phyloP scores from a whole-genome alignment of 2,113 vertebrate genomes.

The Callospermophilus lateralis region DNA sequence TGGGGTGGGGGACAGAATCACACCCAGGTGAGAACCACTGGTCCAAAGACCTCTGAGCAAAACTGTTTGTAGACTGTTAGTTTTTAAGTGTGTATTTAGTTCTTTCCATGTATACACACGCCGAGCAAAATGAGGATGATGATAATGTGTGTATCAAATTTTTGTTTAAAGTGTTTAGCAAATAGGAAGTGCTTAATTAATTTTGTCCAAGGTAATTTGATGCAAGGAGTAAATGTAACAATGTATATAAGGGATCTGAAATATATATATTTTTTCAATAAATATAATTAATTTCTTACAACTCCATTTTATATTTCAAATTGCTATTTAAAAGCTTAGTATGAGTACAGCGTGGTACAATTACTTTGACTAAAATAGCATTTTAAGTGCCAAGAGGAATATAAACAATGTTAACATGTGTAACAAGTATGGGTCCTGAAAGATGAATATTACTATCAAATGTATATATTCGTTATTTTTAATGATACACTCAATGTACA shows the following conservation, averaged over 20 bases:
- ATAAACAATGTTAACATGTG: neutral
- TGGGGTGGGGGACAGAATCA: neutral
- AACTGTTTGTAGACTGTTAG: neutral
- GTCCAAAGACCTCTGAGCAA: neutral
- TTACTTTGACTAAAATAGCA: neutral
- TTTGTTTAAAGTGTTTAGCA: neutral
- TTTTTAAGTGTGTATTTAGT: neutral
- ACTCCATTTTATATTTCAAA: constrained; percentile 1
- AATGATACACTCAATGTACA: neutral
- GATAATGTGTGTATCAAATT: neutral
- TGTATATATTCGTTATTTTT: constrained; percentile 17
- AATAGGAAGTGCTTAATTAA: neutral
- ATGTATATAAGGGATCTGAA: neutral
- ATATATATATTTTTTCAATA: neutral
- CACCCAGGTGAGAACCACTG: neutral
- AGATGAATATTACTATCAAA: neutral
- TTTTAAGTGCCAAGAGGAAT: constrained; percentile 20
- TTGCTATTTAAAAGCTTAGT: neutral
- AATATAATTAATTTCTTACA: neutral
- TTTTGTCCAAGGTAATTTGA: neutral
- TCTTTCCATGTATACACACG: neutral
- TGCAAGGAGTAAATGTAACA: neutral
- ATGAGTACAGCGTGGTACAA: neutral
- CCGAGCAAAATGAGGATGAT: neutral
- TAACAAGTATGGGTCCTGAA: neutral